These are phyloP conservation scores for Punctoribates punctum DNA, from an alignment of 2,888 invertebrate species.

Conservation along the genomic window DNA sequence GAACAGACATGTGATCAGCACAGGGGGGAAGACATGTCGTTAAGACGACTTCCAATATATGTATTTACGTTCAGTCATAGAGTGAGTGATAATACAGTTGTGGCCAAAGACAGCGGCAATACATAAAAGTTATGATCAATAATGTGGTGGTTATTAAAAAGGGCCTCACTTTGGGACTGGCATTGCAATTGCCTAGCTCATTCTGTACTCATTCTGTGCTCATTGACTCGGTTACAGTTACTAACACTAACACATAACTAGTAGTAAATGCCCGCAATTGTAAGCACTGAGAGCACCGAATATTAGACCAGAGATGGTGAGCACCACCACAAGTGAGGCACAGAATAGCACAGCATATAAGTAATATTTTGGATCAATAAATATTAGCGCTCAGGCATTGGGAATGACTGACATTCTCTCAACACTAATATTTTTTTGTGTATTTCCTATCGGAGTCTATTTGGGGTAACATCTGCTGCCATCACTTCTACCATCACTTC, in stretches of 20 bases:
- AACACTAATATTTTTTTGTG: not conserved
- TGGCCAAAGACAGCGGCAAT: not conserved
- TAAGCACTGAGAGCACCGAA: not conserved
- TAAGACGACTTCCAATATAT: not conserved
- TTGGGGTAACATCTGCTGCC: constrained; percentile 26
- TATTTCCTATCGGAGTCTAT: constrained; percentile 9
- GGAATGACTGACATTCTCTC: not conserved
- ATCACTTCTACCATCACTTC: no score
- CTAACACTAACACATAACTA: not conserved
- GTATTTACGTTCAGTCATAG: not conserved
- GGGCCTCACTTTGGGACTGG: constrained; percentile 23
- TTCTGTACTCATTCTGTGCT: no score
- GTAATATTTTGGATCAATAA: constrained; percentile 30
- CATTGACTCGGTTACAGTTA: no score
- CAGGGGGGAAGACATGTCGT: not conserved
- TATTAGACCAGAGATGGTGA: not conserved
- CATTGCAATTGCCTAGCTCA: no score
- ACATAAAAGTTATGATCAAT: constrained; percentile 33
- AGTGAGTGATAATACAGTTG: not conserved
- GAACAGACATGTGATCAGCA: constrained; percentile 17
- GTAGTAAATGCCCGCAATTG: not conserved
- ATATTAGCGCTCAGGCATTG: constrained; percentile 24
- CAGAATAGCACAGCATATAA: not conserved
- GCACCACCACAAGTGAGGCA: not conserved
- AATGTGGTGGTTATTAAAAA: constrained; percentile 35